phyloP scores from a whole-genome alignment of 64 coral and sea anemone genomes.

The Montipora cactus region DNA sequence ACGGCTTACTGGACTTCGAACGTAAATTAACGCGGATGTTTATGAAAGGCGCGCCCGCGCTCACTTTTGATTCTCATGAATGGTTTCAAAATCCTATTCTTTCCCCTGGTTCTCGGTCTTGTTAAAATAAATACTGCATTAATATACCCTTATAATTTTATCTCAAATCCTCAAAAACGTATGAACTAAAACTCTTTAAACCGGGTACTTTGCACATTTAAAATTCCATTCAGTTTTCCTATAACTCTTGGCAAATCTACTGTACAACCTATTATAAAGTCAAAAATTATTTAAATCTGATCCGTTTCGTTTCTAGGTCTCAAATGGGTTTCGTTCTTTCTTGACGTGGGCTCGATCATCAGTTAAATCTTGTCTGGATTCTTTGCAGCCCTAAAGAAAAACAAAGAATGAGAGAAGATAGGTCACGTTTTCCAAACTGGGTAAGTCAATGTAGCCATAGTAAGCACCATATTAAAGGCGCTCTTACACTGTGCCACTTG shows the following conservation, averaged over 20 bases:
- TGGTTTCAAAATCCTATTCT: neutral
- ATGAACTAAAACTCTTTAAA: neutral
- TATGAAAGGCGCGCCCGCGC: too few species aligned
- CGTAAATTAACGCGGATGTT: too few species aligned
- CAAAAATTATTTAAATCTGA: neutral
- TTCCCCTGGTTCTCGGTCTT: neutral
- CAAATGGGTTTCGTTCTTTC: neutral
- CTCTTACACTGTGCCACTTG: too few species aligned
- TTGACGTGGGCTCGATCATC: neutral
- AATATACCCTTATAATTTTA: neutral
- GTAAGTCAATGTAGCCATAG: too few species aligned
- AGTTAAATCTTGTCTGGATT: slow-evolving; percentile 28
- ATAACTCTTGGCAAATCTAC: neutral
- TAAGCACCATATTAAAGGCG: too few species aligned
- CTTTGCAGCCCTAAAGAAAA: slow-evolving; percentile 19
- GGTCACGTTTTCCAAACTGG: too few species aligned
- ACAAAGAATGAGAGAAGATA: neutral
- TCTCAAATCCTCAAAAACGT: neutral
- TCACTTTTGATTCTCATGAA: neutral
- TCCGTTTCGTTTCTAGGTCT: neutral
- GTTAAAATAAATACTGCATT: neutral
- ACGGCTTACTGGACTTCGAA: too few species aligned
- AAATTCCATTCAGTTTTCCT: neutral
- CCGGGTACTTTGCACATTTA: neutral
- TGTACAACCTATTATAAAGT: neutral